Percentiles rank a stretch among this genome's conserved stretches.
Evolutionary conservation across 2,113 vertebrate genomes (phyloP).

Genomic region (Rhinolophus ferrumequinum): DNA sequence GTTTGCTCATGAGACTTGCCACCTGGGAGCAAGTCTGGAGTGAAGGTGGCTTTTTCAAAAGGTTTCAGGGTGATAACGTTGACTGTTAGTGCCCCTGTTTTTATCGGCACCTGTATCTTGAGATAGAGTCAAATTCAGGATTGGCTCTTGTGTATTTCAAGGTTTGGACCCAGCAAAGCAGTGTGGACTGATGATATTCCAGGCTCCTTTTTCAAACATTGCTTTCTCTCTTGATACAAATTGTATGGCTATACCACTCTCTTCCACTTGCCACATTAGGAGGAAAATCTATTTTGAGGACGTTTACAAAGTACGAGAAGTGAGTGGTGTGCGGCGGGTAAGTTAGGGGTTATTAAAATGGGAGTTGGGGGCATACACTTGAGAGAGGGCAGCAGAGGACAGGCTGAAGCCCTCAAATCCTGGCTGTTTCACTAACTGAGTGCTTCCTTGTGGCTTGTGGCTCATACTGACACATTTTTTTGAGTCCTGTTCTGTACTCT

Average conservation of each 20-base stretch:
- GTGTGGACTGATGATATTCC: slow-evolving; percentile 76
- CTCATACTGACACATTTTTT: slow-evolving; percentile 84
- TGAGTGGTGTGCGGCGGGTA: background rate
- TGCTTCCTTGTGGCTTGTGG: slow-evolving; percentile 78
- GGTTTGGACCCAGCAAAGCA: slow-evolving; percentile 25
- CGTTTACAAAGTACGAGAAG: background rate
- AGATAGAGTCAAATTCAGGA: background rate
- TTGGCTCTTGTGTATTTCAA: slow-evolving; percentile 74
- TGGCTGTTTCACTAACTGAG: slow-evolving; percentile 83
- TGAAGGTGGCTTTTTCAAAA: slow-evolving; percentile 79
- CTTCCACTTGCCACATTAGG: slow-evolving; percentile 85
- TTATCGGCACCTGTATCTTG: slow-evolving; percentile 82
- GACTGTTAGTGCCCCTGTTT: slow-evolving; percentile 86
- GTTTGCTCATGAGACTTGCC: slow-evolving; percentile 76
- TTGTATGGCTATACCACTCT: slow-evolving; percentile 87
- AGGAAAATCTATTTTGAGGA: background rate
- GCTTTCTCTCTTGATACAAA: slow-evolving; percentile 86
- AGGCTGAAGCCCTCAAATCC: slow-evolving; percentile 85
- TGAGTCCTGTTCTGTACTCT: slow-evolving; percentile 89
- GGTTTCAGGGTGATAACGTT: slow-evolving; percentile 82
- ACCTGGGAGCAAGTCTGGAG: slow-evolving; percentile 80
- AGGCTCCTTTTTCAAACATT: slow-evolving; percentile 85
- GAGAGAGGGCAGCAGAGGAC: slow-evolving; percentile 86
- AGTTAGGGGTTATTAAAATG: background rate
- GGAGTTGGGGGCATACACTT: slow-evolving; percentile 72